Evolutionary conservation across 53 echinoderm and acorn worm genomes (phyloP), one percentile per base, ranked within the genome.

Genomic region (Holothuria leucospilota): DNA sequence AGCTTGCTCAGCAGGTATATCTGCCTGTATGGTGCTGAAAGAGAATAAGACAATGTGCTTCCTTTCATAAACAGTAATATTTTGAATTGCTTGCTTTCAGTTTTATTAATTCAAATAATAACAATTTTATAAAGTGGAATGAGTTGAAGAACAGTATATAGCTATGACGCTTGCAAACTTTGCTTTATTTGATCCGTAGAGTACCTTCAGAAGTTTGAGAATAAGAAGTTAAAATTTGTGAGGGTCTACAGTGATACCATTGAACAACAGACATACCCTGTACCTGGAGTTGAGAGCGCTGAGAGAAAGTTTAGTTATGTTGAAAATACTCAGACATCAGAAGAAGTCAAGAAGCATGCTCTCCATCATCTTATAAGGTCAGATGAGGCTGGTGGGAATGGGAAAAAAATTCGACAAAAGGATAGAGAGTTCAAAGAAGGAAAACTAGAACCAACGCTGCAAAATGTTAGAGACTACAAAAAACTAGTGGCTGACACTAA

Each of bases 161-260:
- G 34, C 34, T 34, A 34, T 34, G 34, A 34, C 3, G 3, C 3
- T 34, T 34, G 34, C 34, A 34, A 34, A 34, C 34, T 34, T 34
- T 46, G 3, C 6, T 9, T 46, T 0, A 46, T 72, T 72, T 42
- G 9, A 2, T 72, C 10, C 4, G 9, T 29, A 72, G 72, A 10
- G 21, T 72, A 72, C 46, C 72, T 72, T 29, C 40, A 72, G 49
- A 72, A 24, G 13, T 72, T 14, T 72, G 15, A 72, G 29, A 39
- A 16, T 15, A 72, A 72, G 46, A 72, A 72, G 46, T 4, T 60
- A 16, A 75, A 77, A 41, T 82, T 91, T 70, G 85, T 94, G 12
- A 86, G 96, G 27, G 92, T 94, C 2, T 96, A 96, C 81, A 88
- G 92, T 63, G 82, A 92, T 13, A 78, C 60, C 34, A 90, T 92